phyloP scores from a whole-genome alignment of 2,888 invertebrate species.

The Drosophila peninsularis region DNA sequence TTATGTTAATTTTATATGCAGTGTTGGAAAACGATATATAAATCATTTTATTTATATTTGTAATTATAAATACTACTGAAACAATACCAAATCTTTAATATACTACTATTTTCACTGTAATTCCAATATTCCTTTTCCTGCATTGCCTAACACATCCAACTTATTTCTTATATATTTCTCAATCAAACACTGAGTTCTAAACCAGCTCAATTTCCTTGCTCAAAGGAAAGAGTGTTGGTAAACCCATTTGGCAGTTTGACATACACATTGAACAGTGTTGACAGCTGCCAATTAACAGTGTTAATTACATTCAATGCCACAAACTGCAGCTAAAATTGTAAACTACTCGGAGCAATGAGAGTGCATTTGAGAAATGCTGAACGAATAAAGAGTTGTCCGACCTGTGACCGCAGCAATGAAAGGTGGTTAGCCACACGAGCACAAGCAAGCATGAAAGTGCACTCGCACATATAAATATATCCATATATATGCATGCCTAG shows the following conservation, averaged over 20 bases:
- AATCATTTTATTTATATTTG: no score
- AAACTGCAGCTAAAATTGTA: constrained; percentile 27
- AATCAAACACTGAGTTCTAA: neutral
- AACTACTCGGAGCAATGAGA: constrained; percentile 18
- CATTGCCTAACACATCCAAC: neutral
- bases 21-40: no score
- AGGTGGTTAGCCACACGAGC: constrained; percentile 60
- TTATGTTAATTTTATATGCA: no score
- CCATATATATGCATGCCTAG: neutral
- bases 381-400: constrained; percentile 30
- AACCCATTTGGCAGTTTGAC: constrained; percentile 6
- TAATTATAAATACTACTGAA: neutral
- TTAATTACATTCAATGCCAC: constrained; percentile 15
- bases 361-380: constrained; percentile 23
- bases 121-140: neutral
- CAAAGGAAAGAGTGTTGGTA: constrained; percentile 1
- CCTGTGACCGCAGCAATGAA: constrained; percentile 65
- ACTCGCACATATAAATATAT: neutral
- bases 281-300: constrained; percentile 12
- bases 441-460: constrained; percentile 36
- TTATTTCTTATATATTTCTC: neutral
- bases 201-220: neutral
- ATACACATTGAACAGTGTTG: constrained; percentile 2
- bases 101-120: neutral
- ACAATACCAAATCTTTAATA: neutral